Evolutionary conservation across 2,797 vertebrate genomes (phyloP), one percentile per base, ranked within the genome.

Genomic region (Macropodus opercularis): DNA sequence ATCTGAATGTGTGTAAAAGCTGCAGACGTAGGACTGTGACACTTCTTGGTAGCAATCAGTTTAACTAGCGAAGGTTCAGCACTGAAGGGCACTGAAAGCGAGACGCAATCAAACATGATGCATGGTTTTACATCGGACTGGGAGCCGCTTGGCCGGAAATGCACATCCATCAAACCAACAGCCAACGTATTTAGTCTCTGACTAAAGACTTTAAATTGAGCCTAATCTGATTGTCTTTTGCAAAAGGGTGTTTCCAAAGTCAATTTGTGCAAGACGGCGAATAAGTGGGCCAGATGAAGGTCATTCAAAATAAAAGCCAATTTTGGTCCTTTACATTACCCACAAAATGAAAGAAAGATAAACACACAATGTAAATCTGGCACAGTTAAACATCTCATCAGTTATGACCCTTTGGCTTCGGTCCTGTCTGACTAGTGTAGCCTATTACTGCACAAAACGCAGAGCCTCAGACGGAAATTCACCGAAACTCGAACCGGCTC

Each of bases 61-160:
- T 92, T 88, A 83, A 76, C 54, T 43, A 40, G 58, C n/a, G 17
- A 44, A 77, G 55, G 80, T 86, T 85, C 83, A 69, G 75, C 70
- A 72, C 50, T 9, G 54, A 3, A 17, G 68, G 62, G 35, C 21
- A 6, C 66, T 58, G 66, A 79, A 82, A 86, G 84, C 63, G 82
- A 85, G 62, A 74, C 89, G 79, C 94, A 94, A 95, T 95, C 68
- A 92, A 86, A 91, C 91, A 93, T 95, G 92, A 96, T 93, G 90
- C 87, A 96, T 94, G 89, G 81, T 73, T 80, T 80, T 55, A 55
- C 85, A 69, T 87, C 80, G 77, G 79, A 90, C 88, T 69, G 77
- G 72, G 81, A 65, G 55, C 51, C 58, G 74, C 21, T 85, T 88
- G 80, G 88, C 75, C 85, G 83, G 81, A 85, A 88, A 87, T 81